These are phyloP conservation scores for Nothoprocta pentlandii DNA, from an alignment of 2,113 vertebrate genomes.

Conservation along the genomic window DNA sequence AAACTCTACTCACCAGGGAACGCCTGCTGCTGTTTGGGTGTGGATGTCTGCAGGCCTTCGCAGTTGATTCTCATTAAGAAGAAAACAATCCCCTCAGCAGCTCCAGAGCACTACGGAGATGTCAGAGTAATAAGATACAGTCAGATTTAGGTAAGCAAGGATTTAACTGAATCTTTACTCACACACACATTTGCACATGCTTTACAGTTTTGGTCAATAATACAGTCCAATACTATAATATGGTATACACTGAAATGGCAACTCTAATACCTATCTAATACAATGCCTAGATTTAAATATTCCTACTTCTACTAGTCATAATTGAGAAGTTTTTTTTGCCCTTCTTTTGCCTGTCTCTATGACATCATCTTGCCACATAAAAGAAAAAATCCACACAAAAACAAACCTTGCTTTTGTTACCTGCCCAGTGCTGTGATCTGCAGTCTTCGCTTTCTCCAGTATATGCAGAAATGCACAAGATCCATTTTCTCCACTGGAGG, in stretches of 20 bases:
- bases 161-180: not conserved
- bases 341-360: not conserved
- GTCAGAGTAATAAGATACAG: not conserved
- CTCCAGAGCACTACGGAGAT: not conserved
- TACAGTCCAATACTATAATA: not conserved
- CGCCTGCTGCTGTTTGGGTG: not conserved
- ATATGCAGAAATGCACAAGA: not conserved
- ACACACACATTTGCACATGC: not conserved
- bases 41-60: not conserved
- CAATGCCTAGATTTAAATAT: not conserved
- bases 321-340: not conserved
- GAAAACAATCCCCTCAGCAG: not conserved
- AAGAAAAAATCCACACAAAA: not conserved
- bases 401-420: not conserved
- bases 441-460: not conserved
- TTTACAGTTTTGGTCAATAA: not conserved
- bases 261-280: not conserved
- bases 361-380: not conserved
- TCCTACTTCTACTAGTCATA: not conserved
- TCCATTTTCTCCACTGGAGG: not conserved
- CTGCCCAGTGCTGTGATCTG: not conserved
- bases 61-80: not conserved
- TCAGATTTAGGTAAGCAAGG: not conserved
- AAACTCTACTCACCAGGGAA: conserved; percentile 17
- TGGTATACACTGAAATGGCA: accelerated